Percentiles rank a stretch among this genome's conserved stretches.
phyloP scores from a whole-genome alignment of 2,113 vertebrate genomes.

The Orcinus orca region DNA sequence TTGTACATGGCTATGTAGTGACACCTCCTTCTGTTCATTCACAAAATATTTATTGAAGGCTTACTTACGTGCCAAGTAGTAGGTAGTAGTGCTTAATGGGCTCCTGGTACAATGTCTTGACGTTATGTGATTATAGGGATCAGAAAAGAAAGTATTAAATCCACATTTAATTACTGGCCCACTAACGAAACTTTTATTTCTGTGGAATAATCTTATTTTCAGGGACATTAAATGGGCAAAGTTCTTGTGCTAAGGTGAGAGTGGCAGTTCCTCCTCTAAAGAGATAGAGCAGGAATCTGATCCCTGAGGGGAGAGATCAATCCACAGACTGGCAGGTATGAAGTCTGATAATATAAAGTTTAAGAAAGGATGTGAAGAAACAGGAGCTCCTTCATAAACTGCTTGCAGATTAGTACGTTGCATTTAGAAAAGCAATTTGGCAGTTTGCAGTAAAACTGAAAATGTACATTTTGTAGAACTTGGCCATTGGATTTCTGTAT shows the following conservation, averaged over 20 bases:
- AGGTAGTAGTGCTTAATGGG: background rate
- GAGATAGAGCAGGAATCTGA: background rate
- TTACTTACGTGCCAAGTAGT: background rate
- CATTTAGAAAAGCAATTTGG: background rate
- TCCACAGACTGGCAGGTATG: background rate
- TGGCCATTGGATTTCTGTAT: background rate
- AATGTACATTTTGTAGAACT: background rate
- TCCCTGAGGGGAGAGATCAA: background rate
- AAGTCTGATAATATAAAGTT: background rate
- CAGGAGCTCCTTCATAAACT: conserved; percentile 13
- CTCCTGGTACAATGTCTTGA: background rate
- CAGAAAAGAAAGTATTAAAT: background rate
- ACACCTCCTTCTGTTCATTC: background rate
- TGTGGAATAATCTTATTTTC: background rate
- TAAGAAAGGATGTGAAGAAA: conserved; percentile 29
- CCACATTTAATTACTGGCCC: background rate
- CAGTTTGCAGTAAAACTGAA: background rate
- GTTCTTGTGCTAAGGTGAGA: background rate
- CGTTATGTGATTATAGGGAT: background rate
- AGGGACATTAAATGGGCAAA: background rate
- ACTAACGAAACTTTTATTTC: background rate
- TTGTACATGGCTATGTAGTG: background rate
- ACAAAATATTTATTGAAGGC: background rate
- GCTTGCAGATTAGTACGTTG: background rate
- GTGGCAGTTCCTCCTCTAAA: background rate